These are phyloP conservation scores for Centropus unirufus DNA, from an alignment of 2,113 vertebrate genomes.

Conservation along the genomic window DNA sequence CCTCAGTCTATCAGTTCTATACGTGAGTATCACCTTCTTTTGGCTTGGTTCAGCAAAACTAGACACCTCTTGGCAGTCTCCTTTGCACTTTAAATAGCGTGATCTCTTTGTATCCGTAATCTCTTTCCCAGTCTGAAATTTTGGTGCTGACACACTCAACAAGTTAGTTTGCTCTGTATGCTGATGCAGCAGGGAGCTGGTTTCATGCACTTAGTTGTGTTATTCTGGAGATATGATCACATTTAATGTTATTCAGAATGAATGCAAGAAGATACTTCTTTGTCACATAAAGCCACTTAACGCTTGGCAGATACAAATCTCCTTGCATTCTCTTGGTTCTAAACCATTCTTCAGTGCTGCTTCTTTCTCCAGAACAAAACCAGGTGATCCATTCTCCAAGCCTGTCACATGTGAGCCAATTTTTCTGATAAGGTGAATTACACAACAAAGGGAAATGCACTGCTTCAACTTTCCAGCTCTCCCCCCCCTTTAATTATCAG, in stretches of 20 bases:
- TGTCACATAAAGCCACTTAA: not conserved
- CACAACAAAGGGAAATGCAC: conserved; percentile 13
- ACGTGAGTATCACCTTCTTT: not conserved
- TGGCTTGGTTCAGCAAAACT: not conserved
- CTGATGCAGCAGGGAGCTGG: not conserved
- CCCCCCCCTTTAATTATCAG: conserved; percentile 18
- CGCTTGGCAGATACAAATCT: not conserved
- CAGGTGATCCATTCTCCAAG: conserved; percentile 7
- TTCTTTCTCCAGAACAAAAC: not conserved
- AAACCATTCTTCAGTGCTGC: not conserved
- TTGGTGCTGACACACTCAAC: not conserved
- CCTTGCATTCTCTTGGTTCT: not conserved
- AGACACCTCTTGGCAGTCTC: not conserved
- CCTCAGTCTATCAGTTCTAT: not conserved
- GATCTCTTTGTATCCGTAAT: not conserved
- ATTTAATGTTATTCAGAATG: not conserved
- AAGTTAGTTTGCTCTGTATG: not conserved
- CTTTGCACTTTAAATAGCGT: not conserved
- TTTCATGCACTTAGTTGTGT: not conserved
- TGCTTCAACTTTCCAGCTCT: not conserved
- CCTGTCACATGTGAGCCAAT: not conserved
- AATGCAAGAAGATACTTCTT: not conserved
- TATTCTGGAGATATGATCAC: not conserved
- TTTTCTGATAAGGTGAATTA: conserved; percentile 51
- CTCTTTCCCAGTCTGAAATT: not conserved